Evolutionary conservation across 2,113 vertebrate species (phyloP).

Genomic region (Delphinapterus leucas): DNA sequence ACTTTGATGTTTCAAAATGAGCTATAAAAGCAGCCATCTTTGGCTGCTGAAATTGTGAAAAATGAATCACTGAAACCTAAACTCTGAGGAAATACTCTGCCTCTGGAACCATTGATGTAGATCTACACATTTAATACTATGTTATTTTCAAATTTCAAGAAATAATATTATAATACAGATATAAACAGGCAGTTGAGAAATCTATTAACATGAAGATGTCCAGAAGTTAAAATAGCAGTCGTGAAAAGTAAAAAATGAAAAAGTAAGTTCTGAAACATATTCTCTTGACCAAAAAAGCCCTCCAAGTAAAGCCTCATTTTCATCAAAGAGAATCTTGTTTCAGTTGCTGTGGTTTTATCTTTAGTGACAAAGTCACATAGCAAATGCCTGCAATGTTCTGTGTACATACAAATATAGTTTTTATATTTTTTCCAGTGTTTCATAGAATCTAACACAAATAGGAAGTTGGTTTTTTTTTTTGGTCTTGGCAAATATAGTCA

Average conservation of each 20-base stretch:
- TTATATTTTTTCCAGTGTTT: neutral
- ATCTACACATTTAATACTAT: neutral
- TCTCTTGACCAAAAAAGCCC: neutral
- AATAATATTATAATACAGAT: neutral
- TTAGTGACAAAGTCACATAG: neutral
- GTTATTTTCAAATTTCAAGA: slow-evolving; percentile 4
- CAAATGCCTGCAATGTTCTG: neutral
- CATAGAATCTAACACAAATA: neutral
- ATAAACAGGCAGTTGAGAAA: neutral
- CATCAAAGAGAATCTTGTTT: neutral
- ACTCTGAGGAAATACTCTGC: neutral
- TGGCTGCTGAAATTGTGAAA: neutral
- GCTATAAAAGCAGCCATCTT: neutral
- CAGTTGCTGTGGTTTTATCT: neutral
- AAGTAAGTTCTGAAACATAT: neutral
- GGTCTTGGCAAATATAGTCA: neutral
- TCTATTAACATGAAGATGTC: neutral
- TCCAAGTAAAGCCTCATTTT: neutral
- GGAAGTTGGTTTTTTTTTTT: neutral
- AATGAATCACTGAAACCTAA: neutral
- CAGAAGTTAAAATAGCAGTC: neutral
- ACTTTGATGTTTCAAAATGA: neutral
- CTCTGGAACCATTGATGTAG: neutral
- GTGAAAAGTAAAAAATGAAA: neutral
- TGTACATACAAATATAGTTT: neutral